These are phyloP conservation scores for Thysanoteuthis rhombus DNA, from an alignment of 2,888 invertebrate species.

Conservation along the genomic window DNA sequence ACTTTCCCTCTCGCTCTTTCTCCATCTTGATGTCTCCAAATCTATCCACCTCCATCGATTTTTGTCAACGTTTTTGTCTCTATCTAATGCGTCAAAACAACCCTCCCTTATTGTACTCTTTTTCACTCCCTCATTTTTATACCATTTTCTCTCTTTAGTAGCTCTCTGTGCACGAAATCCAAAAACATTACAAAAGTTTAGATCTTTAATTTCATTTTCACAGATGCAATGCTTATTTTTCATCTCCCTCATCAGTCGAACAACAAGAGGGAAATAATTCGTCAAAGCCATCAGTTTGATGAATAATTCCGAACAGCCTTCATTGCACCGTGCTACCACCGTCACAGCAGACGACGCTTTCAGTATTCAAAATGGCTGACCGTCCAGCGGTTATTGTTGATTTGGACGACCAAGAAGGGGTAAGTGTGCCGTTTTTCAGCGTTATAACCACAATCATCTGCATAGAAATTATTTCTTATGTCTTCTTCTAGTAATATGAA, in stretches of 20 bases:
- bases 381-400: constrained; percentile 27
- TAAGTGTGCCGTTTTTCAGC: background rate
- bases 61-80: background rate
- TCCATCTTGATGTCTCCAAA: background rate
- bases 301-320: background rate
- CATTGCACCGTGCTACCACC: background rate
- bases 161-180: background rate
- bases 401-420: constrained; percentile 17
- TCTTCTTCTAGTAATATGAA: background rate
- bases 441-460: background rate
- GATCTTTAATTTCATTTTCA: background rate
- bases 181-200: background rate
- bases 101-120: background rate
- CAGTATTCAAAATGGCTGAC: constrained; percentile 30
- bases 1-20: background rate
- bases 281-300: background rate
- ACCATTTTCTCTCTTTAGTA: background rate
- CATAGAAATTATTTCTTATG: background rate
- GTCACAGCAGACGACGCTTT: constrained; percentile 29
- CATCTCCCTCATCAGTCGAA: background rate
- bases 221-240: background rate
- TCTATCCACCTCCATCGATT: background rate
- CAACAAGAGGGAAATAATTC: background rate
- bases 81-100: background rate
- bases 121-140: background rate